Evolutionary conservation across 2,113 vertebrate species (phyloP).

Genomic region (Oryzias javanicus): DNA sequence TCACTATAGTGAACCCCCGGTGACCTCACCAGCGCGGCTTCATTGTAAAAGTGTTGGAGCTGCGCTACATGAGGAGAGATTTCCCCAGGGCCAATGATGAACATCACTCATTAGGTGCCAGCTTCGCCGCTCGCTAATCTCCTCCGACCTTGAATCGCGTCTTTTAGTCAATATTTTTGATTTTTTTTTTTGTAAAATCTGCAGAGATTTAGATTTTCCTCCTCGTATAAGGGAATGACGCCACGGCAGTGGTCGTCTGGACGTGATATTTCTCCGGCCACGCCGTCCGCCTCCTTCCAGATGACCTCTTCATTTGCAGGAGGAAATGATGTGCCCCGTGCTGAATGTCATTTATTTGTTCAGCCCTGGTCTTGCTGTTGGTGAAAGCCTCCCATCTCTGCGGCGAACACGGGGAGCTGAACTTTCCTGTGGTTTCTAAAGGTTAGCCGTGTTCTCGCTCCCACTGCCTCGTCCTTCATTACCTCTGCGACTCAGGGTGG

Average conservation of each 20-base stretch:
- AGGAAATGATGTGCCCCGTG: conserved; percentile 47
- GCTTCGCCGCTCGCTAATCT: not conserved
- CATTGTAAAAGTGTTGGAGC: not conserved
- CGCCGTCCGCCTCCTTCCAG: conserved; percentile 31
- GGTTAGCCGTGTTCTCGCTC: conserved; percentile 59
- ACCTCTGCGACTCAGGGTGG: conserved; percentile 12
- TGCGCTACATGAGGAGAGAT: not conserved
- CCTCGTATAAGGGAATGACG: conserved; percentile 1
- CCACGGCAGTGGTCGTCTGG: conserved; percentile 27
- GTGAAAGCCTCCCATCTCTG: conserved; percentile 18
- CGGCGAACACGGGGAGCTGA: conserved; percentile 49
- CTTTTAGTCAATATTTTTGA: not conserved
- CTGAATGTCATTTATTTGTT: conserved; percentile 71
- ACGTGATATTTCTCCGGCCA: conserved; percentile 61
- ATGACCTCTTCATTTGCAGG: conserved; percentile 58
- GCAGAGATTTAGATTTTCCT: not conserved
- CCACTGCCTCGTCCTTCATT: conserved; percentile 38
- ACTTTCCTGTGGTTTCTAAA: conserved; percentile 65
- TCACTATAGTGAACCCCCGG: conserved; percentile 9
- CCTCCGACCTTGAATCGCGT: conserved; percentile 5
- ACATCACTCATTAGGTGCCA: conserved; percentile 19
- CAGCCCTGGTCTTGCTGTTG: conserved; percentile 37
- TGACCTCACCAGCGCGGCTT: conserved; percentile 1
- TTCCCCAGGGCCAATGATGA: not conserved
- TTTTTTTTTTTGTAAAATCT: not conserved